A percentile compares a stretch with the other conserved stretches of the same genome.
These are phyloP conservation scores for Mastacembelus armatus DNA, from an alignment of 2,797 vertebrate genomes.

Conservation along the genomic window DNA sequence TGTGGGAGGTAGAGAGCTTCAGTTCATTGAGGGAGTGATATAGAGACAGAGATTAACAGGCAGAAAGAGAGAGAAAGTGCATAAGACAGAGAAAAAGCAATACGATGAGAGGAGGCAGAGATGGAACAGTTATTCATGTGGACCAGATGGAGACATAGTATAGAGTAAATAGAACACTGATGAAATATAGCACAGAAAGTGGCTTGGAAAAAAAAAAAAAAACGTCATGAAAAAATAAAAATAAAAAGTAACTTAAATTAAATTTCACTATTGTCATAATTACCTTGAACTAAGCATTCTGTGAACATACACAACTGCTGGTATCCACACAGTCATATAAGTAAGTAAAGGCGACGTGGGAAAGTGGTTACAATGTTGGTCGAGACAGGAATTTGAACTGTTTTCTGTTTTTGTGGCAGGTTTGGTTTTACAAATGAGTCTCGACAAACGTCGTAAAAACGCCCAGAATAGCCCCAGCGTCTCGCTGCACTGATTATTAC, in stretches of 20 bases:
- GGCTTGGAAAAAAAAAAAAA: slow-evolving; percentile 12
- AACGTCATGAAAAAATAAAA: too few relatives aligned
- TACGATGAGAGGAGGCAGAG: slow-evolving; percentile 24
- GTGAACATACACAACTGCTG: slow-evolving; percentile 38
- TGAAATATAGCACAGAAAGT: background rate
- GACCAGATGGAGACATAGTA: slow-evolving; percentile 26
- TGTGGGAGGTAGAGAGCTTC: slow-evolving; percentile 81
- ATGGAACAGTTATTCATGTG: slow-evolving; percentile 36
- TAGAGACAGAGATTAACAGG: slow-evolving; percentile 78
- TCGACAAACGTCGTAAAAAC: slow-evolving; percentile 75
- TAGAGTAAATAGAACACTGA: slow-evolving; percentile 7
- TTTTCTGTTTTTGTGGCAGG: slow-evolving; percentile 61
- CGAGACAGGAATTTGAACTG: slow-evolving; percentile 53
- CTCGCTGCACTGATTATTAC: slow-evolving; percentile 76
- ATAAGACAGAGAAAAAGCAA: slow-evolving; percentile 51
- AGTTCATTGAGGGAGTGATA: slow-evolving; percentile 81
- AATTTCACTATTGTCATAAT: slow-evolving; percentile 34
- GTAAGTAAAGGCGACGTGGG: slow-evolving; percentile 39
- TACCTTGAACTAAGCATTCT: slow-evolving; percentile 35
- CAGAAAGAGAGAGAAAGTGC: slow-evolving; percentile 75
- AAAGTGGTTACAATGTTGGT: slow-evolving; percentile 38
- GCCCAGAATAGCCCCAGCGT: slow-evolving; percentile 72
- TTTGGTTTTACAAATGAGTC: slow-evolving; percentile 80
- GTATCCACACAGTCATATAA: slow-evolving; percentile 29
- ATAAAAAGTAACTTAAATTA: slow-evolving; percentile 3